Percentiles rank a stretch among this genome's conserved stretches.
phyloP scores from a whole-genome alignment of 2,888 invertebrate genomes.

The Tanaodytes sp. region DNA sequence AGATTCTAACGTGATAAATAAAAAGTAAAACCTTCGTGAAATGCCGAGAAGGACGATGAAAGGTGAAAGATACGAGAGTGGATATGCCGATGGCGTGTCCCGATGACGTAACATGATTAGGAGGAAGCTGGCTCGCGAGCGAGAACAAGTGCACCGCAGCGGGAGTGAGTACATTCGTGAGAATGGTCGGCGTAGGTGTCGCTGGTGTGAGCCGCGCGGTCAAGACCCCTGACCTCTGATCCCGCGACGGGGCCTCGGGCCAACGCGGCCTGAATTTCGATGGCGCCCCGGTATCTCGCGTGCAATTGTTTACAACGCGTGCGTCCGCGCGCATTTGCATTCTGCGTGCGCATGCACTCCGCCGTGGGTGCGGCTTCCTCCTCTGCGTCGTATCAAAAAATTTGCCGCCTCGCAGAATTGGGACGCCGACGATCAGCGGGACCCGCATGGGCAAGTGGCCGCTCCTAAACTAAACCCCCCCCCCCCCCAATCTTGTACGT shows the following conservation, averaged over 20 bases:
- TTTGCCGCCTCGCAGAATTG: slow-evolving; percentile 24
- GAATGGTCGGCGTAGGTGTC: slow-evolving; percentile 36
- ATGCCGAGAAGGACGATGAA: not conserved
- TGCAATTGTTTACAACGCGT: slow-evolving; percentile 31
- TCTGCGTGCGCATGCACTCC: slow-evolving; percentile 25
- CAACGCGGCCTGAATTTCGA: slow-evolving; percentile 40
- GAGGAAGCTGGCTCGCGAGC: no score
- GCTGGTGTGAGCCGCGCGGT: slow-evolving; percentile 28
- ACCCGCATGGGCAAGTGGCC: slow-evolving; percentile 34
- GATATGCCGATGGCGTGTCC: no score
- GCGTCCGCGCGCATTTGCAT: slow-evolving; percentile 36
- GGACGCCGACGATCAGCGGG: slow-evolving; percentile 35
- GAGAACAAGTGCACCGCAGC: no score
- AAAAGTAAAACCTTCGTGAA: no score
- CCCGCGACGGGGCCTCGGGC: no score
- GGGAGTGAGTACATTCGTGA: no score
- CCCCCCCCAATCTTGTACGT: no score
- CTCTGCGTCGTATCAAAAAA: slow-evolving; percentile 29
- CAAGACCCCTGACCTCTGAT: slow-evolving; percentile 41
- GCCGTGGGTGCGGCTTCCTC: slow-evolving; percentile 45
- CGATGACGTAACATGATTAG: no score
- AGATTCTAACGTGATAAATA: no score
- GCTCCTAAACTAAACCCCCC: slow-evolving; percentile 3
- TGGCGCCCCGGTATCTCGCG: slow-evolving; percentile 11
- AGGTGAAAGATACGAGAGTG: slow-evolving; percentile 1